Evolutionary conservation across 2,113 vertebrate species (phyloP).

Genomic region (Prunella himalayana): DNA sequence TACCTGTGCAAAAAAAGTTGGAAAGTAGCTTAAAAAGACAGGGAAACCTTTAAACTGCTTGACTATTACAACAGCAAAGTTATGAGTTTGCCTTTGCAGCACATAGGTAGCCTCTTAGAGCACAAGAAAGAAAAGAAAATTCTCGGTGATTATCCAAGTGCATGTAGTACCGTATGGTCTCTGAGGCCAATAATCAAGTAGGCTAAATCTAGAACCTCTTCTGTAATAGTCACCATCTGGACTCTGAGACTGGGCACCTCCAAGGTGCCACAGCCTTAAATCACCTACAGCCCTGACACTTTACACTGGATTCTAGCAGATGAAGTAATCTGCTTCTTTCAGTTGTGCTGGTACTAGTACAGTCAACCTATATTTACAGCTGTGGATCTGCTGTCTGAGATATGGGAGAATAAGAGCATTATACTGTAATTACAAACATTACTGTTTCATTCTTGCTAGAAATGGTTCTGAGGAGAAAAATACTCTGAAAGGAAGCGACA

Average conservation of each 20-base stretch:
- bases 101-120: background rate
- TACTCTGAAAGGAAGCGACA: conserved; percentile 58
- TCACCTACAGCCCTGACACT: background rate
- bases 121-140: background rate
- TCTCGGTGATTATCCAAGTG: background rate
- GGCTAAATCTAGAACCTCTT: background rate
- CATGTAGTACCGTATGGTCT: fast-evolving
- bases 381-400: background rate
- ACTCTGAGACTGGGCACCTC: background rate
- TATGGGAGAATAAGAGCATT: background rate
- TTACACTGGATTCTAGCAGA: background rate
- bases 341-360: background rate
- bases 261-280: background rate
- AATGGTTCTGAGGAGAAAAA: conserved; percentile 63
- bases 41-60: background rate
- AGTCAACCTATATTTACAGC: background rate
- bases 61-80: background rate
- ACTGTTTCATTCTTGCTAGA: conserved; percentile 55
- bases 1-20: background rate
- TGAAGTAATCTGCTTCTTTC: background rate
- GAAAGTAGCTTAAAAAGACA: background rate
- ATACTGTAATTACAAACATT: background rate
- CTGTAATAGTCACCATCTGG: background rate
- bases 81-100: background rate
- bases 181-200: background rate